Base-by-base conservation (phyloP, 2,113 vertebrate genomes). In the Plotosus lineatus region DNA sequence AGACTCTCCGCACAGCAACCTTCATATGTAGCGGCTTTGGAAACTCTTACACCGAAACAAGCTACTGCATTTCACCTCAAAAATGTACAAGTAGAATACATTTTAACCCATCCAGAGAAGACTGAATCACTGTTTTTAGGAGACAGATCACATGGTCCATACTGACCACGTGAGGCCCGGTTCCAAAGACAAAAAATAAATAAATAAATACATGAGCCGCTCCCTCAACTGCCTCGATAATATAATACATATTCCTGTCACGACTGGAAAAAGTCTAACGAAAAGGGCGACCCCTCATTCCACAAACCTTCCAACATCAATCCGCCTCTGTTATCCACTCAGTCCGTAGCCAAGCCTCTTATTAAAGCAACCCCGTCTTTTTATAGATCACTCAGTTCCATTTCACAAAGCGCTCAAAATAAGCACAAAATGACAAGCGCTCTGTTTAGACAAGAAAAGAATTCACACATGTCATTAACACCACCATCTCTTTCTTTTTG, bases 341-440 rank as follows among this genome's bases (percentile, higher is more conserved):
- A 17, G 78, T 23, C 17, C 33, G 33, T 72, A 56, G 38, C 28
- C 4, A 72, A 72, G 42, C 42, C 66, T 60, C 40, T 60, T 19
- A 80, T 56, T 71, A 79, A 58, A 56, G 48, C 60, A 78, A 78
- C 60, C 40, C 40, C 78, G 31, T 58, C 48, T 80, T 80, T 72
- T 80, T 72, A 80, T 60, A 56, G 53, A 60, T 46, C 50, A 40
- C 50, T 71, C 36, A 21, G 65, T 19, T 58, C 65, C 12, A 14
- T 36, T 44, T 80, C 69, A 31, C 26, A 69, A 72, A 60, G 26
- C 5, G 6, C 48, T 12, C 12, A 31, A 78, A 78, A 78, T 65
- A 53, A 78, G 60, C 42, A 78, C 31, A 26, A 66, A 65, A 78
- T 78, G 31, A 78, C 76, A 17, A 53, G 19, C 31, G 19, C 31